These are phyloP conservation scores for Thalassaphorura encarpata DNA, from an alignment of 1,140 invertebrate genomes.

Conservation along the genomic window DNA sequence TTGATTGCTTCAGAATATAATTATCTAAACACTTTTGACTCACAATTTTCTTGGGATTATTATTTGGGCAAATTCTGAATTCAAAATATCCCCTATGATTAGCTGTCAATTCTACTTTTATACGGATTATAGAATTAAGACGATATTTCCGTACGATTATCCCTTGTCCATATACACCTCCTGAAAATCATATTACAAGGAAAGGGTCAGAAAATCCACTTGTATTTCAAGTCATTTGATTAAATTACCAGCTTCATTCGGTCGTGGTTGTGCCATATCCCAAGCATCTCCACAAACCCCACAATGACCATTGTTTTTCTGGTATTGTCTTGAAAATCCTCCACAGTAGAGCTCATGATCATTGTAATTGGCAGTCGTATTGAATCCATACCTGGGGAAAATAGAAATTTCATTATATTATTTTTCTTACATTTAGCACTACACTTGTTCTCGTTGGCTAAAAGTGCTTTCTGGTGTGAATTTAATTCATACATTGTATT, in stretches of 20 bases:
- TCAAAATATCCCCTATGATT: slow-evolving; percentile 65
- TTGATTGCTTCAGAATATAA: slow-evolving; percentile 50
- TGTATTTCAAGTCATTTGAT: too few relatives aligned
- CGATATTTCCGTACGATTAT: slow-evolving; percentile 67
- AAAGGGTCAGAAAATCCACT: too few relatives aligned
- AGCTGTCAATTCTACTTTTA: slow-evolving; percentile 66
- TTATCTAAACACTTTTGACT: slow-evolving; percentile 66
- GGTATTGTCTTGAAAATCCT: slow-evolving; percentile 68
- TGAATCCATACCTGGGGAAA: slow-evolving; percentile 46
- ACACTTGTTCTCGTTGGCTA: too few relatives aligned
- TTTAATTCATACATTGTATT: too few relatives aligned
- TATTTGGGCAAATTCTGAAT: slow-evolving; percentile 67
- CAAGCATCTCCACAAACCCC: slow-evolving; percentile 68
- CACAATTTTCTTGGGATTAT: slow-evolving; percentile 38
- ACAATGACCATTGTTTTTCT: slow-evolving; percentile 62
- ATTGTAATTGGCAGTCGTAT: slow-evolving; percentile 61
- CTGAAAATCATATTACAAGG: too few relatives aligned
- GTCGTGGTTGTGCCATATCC: slow-evolving; percentile 56
- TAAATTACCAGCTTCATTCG: slow-evolving; percentile 73
- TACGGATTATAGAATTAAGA: slow-evolving; percentile 52
- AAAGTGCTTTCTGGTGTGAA: too few relatives aligned
- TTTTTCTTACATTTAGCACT: too few relatives aligned
- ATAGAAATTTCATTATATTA: too few relatives aligned
- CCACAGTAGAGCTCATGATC: slow-evolving; percentile 84
- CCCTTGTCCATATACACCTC: slow-evolving; percentile 65